A percentile compares a stretch with the other conserved stretches of the same genome.
Conservation (phyloP, 2,113 vertebrate species). For the Pituophis catenifer region DNA sequence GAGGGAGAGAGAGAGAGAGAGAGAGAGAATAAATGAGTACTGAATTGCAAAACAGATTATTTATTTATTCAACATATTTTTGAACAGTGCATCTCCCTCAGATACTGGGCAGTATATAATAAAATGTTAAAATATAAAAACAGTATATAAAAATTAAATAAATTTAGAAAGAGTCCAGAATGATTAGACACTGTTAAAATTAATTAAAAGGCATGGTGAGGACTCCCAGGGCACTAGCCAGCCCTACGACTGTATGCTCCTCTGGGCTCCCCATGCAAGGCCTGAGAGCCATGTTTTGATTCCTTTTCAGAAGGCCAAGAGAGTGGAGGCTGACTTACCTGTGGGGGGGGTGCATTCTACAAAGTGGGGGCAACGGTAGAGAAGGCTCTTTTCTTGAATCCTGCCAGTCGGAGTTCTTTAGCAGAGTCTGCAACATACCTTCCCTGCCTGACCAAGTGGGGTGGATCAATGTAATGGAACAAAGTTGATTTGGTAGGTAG, state of each 20-base stretch:
- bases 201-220: not conserved
- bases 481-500: not conserved
- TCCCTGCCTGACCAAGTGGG: too few relatives aligned
- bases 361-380: too few relatives aligned
- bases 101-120: not conserved
- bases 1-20: too few relatives aligned
- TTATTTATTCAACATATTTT: not conserved
- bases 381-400: not conserved
- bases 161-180: not conserved
- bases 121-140: not conserved
- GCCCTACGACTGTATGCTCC: too few relatives aligned
- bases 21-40: not conserved
- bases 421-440: not conserved
- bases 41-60: not conserved
- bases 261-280: too few relatives aligned
- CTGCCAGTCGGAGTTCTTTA: not conserved
- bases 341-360: too few relatives aligned
- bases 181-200: not conserved
- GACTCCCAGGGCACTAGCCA: too few relatives aligned
- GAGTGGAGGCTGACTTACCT: too few relatives aligned
- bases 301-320: too few relatives aligned
- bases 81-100: not conserved
- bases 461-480: too few relatives aligned
- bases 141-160: not conserved
- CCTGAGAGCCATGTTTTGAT: too few relatives aligned